Percentiles rank a stretch among this genome's conserved stretches.
Evolutionary conservation across 2,113 vertebrate genomes (phyloP).

Genomic region (Sakesphorus luctuosus): DNA sequence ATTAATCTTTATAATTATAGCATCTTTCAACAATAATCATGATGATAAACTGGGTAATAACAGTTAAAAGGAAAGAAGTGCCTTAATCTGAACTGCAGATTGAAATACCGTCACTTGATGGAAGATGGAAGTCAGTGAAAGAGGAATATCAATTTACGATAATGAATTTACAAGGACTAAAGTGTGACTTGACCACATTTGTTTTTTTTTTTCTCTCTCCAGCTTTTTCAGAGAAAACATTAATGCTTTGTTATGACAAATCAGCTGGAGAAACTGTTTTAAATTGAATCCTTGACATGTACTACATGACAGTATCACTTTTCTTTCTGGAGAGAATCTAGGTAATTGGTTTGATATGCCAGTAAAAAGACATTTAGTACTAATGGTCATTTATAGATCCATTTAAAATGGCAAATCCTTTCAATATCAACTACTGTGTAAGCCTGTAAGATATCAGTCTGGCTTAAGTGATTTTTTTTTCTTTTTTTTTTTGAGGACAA

Average conservation of each 20-base stretch:
- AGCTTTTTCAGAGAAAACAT: background rate
- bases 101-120: background rate
- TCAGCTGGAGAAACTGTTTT: background rate
- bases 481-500: background rate
- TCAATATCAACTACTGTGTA: background rate
- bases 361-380: background rate
- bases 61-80: conserved; percentile 12
- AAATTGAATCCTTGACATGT: background rate
- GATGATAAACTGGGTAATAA: conserved; percentile 28
- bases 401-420: background rate
- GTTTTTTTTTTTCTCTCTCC: background rate
- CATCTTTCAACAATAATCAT: conserved; percentile 51
- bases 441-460: background rate
- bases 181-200: background rate
- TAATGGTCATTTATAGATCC: background rate
- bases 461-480: background rate
- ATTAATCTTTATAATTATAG: conserved; percentile 69
- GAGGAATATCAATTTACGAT: background rate
- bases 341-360: background rate
- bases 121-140: background rate
- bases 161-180: background rate
- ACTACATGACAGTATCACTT: background rate
- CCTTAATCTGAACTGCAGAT: background rate
- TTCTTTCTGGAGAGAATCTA: background rate
- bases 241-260: background rate